phyloP scores from a whole-genome alignment of 1,140 invertebrate species.

The Diachasma alloeum region DNA sequence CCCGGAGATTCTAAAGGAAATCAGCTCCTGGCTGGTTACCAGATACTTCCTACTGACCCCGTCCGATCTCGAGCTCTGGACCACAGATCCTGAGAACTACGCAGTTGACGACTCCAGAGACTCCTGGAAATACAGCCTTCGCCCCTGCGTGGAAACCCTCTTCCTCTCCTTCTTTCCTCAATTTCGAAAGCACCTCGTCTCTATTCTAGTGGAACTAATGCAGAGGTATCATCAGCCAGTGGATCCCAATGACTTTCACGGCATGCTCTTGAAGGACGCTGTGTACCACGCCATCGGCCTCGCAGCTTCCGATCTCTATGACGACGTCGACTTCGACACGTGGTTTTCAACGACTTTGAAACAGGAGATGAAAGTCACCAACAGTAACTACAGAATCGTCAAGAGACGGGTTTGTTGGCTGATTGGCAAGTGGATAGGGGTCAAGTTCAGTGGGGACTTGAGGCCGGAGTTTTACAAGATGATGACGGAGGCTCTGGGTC shows the following conservation, averaged over 20 bases:
- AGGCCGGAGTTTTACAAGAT: slow-evolving; percentile 83
- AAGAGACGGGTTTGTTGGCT: slow-evolving; percentile 88
- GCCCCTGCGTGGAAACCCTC: slow-evolving; percentile 88
- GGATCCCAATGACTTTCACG: slow-evolving; percentile 75
- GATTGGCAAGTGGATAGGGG: slow-evolving; percentile 73
- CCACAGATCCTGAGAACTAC: slow-evolving; percentile 89
- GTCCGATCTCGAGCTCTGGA: slow-evolving; percentile 88
- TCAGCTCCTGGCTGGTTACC: slow-evolving; percentile 84
- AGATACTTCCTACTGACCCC: slow-evolving; percentile 88
- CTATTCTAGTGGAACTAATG: slow-evolving; percentile 79
- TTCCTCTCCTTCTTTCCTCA: slow-evolving; percentile 86
- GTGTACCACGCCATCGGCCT: slow-evolving; percentile 93
- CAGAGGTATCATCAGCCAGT: slow-evolving; percentile 70
- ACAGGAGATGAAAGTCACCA: slow-evolving; percentile 82
- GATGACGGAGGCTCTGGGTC: slow-evolving; percentile 75
- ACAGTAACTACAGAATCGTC: slow-evolving; percentile 88
- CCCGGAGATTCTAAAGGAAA: slow-evolving; percentile 73
- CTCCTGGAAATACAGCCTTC: slow-evolving; percentile 83
- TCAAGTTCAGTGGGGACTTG: slow-evolving; percentile 82
- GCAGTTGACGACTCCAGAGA: slow-evolving; percentile 87
- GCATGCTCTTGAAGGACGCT: slow-evolving; percentile 90
- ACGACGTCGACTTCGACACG: slow-evolving; percentile 91
- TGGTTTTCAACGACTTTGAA: slow-evolving; percentile 89
- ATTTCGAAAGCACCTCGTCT: slow-evolving; percentile 75
- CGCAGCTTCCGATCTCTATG: slow-evolving; percentile 90